Percentiles rank a stretch among this genome's conserved stretches.
Conservation (phyloP, 2,797 vertebrate species). For the Cossypha niveicapilla region DNA sequence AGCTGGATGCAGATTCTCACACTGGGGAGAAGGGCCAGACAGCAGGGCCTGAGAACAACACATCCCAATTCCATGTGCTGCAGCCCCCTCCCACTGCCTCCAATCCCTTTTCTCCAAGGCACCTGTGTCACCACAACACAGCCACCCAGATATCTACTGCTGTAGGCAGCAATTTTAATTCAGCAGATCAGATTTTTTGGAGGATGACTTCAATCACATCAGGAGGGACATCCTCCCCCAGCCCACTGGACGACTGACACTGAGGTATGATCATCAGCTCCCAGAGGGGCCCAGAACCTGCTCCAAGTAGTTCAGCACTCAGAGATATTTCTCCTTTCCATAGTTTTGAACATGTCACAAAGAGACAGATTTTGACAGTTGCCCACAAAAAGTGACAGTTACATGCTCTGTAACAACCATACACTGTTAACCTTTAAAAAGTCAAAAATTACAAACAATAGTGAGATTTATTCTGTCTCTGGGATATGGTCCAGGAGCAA, state of each 20-base stretch:
- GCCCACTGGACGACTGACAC: background rate
- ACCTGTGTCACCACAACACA: fast-evolving
- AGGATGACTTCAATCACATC: background rate
- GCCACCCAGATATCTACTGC: background rate
- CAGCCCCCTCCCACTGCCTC: background rate
- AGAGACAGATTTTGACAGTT: background rate
- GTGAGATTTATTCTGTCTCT: background rate
- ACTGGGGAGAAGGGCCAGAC: background rate
- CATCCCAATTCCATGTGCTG: background rate
- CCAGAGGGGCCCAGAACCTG: background rate
- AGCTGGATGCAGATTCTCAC: background rate
- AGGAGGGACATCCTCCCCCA: background rate
- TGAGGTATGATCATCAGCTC: fast-evolving
- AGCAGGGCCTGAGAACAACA: fast-evolving
- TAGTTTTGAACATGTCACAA: background rate
- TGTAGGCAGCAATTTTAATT: background rate
- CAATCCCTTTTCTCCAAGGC: fast-evolving
- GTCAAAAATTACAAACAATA: background rate
- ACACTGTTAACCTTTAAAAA: background rate
- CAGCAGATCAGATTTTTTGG: background rate
- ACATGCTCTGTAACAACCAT: background rate
- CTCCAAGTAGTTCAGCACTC: background rate
- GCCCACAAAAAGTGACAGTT: background rate
- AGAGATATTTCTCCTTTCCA: background rate
- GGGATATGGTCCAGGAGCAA: background rate